Evolutionary conservation across 2,113 vertebrate genomes (phyloP), one percentile per base, ranked within the genome.

Genomic region (Otolemur garnettii): DNA sequence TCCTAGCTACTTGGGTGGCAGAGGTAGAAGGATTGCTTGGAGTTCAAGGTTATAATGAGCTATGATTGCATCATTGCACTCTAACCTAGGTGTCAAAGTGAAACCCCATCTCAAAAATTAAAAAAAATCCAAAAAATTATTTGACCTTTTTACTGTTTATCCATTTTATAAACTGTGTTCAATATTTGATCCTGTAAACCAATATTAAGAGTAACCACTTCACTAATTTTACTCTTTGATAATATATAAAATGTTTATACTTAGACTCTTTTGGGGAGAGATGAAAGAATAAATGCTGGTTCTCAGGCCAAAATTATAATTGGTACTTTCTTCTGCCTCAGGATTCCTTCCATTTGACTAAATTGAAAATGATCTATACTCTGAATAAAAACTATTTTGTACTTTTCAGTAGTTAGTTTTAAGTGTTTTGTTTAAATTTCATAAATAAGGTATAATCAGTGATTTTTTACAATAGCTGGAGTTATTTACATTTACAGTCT

Each of bases 361-460:
- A 28, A 94, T 12, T 71, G 24, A 87, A 88, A 84, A 81, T 35
- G 12, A 69, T 62, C 7, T 28, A 17, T 33, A 19, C 55, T 59
- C 0, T 91, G 38, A 35, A 62, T 62, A 69, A 93, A 92, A 45
- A 9, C 55, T 92, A 3, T 68, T 90, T 96, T 85, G 64, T 90
- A 82, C 64, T 95, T 95, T 88, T 80, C 21, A 92, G 1, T 90
- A 84, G 77, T 33, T 92, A 79, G 72, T 87, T 95, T 92, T 35
- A 93, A 59, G 18, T 96, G 45, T 64, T 94, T 78, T 96, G 45
- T 77, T 96, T 92, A 91, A 93, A 59, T 91, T 26, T 19, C n/a
- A 74, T 21, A 78, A 89, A 95, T 30, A 88, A 85, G 14, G 13
- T 64, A 57, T 77, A 50, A 57, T 38, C 74, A 89, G 19, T 53